Percentiles rank a stretch among this genome's conserved stretches.
phyloP scores from a whole-genome alignment of 2,113 vertebrate genomes.

The Oncorhynchus masou region DNA sequence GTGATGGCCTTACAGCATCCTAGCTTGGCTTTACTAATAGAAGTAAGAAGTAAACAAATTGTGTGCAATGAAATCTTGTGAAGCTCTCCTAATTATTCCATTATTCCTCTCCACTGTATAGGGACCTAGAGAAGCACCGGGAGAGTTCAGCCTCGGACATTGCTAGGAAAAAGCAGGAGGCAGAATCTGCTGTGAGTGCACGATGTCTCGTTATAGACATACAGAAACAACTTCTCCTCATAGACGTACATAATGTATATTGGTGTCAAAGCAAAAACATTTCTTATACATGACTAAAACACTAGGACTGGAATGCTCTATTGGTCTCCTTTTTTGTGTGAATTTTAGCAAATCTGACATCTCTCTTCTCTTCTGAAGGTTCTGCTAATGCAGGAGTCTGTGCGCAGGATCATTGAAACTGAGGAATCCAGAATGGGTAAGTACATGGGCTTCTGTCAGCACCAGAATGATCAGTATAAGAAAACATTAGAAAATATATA shows the following conservation, averaged over 20 bases:
- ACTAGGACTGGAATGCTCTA: too few species aligned
- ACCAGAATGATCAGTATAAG: not conserved
- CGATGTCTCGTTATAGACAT: not conserved
- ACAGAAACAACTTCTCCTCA: too few species aligned
- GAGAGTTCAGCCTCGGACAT: slow-evolving; percentile 85
- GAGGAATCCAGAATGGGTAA: slow-evolving; percentile 90
- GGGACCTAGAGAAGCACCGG: slow-evolving; percentile 92
- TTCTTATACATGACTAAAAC: too few species aligned
- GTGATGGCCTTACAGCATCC: not conserved
- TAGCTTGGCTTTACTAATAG: slow-evolving; percentile 15
- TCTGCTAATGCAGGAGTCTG: slow-evolving; percentile 95
- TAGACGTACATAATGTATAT: too few species aligned
- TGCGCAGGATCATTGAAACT: slow-evolving; percentile 91
- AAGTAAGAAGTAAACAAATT: slow-evolving; percentile 24
- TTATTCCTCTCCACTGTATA: slow-evolving; percentile 53
- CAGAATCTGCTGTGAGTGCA: slow-evolving; percentile 88
- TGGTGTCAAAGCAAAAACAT: too few species aligned
- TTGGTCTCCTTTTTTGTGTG: not conserved
- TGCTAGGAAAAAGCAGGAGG: slow-evolving; percentile 91
- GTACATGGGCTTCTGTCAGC: slow-evolving; percentile 67
- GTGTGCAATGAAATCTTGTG: slow-evolving; percentile 28
- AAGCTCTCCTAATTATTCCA: slow-evolving; percentile 36
- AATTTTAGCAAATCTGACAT: slow-evolving; percentile 7
- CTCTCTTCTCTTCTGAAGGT: slow-evolving; percentile 72
- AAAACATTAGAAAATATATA: not conserved